Evolutionary conservation across 2,113 vertebrate genomes (phyloP).

Genomic region (Nesoenas mayeri): DNA sequence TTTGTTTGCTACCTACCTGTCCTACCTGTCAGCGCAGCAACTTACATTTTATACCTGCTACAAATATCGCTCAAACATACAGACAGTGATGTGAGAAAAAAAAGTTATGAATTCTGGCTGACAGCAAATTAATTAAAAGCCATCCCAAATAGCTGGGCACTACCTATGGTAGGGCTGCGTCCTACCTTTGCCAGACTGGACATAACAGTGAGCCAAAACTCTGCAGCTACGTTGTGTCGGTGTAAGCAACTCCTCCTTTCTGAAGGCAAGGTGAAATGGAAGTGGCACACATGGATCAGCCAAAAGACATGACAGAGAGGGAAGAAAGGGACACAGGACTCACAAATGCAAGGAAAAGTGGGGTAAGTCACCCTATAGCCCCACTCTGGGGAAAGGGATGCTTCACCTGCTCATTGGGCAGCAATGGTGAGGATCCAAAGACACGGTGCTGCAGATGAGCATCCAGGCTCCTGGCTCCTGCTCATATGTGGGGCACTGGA

Average conservation of each 20-base stretch:
- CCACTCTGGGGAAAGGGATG: neutral
- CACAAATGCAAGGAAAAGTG: neutral
- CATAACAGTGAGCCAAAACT: fast-evolving
- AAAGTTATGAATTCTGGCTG: neutral
- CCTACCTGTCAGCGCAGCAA: too few relatives aligned
- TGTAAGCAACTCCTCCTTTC: neutral
- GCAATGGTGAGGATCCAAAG: neutral
- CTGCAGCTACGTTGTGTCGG: neutral
- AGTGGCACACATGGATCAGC: neutral
- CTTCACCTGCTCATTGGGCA: neutral
- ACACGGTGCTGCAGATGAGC: fast-evolving
- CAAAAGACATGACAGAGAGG: neutral
- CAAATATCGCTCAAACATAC: neutral
- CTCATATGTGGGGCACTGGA: fast-evolving
- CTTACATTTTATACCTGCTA: neutral
- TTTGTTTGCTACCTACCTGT: neutral
- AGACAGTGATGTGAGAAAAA: neutral
- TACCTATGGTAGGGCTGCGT: neutral
- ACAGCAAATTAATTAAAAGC: neutral
- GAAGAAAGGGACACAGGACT: neutral
- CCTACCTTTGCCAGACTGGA: neutral
- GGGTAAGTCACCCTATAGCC: neutral
- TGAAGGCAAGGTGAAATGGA: neutral
- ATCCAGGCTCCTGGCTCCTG: neutral
- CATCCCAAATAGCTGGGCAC: neutral